Evolutionary conservation across 2,797 vertebrate genomes (phyloP).

Genomic region (Loriculus beryllinus): DNA sequence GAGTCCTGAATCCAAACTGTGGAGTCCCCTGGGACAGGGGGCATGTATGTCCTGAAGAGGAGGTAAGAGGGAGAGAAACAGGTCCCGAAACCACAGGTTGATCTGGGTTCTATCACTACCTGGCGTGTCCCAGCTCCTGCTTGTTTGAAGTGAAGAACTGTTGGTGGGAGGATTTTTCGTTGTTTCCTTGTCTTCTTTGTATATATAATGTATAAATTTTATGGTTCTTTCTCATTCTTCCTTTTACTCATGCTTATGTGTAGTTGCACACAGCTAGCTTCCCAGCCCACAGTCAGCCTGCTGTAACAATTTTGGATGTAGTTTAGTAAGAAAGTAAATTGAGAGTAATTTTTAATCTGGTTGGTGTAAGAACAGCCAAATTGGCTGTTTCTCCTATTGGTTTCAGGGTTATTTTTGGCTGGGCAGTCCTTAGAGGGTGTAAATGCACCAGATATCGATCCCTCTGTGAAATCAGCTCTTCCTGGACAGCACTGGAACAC

Average conservation of each 20-base stretch:
- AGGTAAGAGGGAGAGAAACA: neutral
- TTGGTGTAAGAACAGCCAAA: neutral
- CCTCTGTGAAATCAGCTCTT: neutral
- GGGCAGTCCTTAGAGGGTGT: neutral
- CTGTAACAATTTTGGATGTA: neutral
- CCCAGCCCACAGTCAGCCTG: neutral
- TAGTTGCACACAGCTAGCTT: neutral
- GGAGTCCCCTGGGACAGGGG: too few relatives aligned
- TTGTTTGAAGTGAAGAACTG: neutral
- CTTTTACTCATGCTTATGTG: accelerated
- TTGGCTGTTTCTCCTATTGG: neutral
- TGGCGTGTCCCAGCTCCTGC: neutral
- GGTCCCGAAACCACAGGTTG: neutral
- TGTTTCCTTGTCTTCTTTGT: neutral
- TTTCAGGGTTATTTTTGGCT: neutral
- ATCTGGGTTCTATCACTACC: neutral
- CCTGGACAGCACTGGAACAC: neutral
- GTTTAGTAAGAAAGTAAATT: neutral
- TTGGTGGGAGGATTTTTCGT: neutral
- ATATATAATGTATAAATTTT: neutral
- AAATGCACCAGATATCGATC: neutral
- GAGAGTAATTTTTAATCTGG: conserved; percentile 12
- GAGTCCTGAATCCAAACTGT: neutral
- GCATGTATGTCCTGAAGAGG: accelerated
- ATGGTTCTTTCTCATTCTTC: neutral